phyloP scores from a whole-genome alignment of 2,113 vertebrate species.

The Emberiza fucata region DNA sequence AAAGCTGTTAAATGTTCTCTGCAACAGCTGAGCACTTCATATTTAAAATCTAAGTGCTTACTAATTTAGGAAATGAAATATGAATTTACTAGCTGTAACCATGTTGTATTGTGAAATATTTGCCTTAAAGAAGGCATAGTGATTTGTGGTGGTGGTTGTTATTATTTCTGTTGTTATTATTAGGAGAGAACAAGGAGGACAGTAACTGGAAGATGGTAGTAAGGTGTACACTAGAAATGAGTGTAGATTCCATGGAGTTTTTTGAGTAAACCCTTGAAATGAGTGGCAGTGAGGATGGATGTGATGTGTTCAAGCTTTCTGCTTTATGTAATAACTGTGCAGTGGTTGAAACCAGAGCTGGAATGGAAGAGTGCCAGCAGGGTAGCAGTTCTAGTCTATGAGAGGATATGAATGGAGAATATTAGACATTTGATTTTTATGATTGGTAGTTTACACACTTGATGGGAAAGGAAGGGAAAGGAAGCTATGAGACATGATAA shows the following conservation, averaged over 20 bases:
- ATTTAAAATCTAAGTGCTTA: not conserved
- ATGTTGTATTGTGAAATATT: not conserved
- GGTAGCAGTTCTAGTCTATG: not conserved
- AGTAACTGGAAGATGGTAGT: not conserved
- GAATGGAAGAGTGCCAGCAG: not conserved
- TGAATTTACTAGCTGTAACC: not conserved
- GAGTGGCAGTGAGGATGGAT: not conserved
- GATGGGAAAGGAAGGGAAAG: not conserved
- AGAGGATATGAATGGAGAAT: not conserved
- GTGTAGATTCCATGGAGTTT: not conserved
- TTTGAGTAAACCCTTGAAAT: not conserved
- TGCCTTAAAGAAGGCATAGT: not conserved
- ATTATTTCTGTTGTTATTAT: not conserved
- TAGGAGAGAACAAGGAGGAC: not conserved
- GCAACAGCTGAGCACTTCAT: not conserved
- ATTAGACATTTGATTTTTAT: not conserved
- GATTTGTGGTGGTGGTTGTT: not conserved
- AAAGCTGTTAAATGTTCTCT: not conserved
- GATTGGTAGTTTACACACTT: not conserved
- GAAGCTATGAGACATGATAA: not conserved
- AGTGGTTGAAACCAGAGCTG: not conserved
- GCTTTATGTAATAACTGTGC: not conserved
- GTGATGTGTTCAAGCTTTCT: not conserved
- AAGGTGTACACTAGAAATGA: not conserved
- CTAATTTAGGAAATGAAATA: not conserved